These are phyloP conservation scores for Pelodytes ibericus DNA, from an alignment of 2,797 vertebrate species.

Conservation along the genomic window DNA sequence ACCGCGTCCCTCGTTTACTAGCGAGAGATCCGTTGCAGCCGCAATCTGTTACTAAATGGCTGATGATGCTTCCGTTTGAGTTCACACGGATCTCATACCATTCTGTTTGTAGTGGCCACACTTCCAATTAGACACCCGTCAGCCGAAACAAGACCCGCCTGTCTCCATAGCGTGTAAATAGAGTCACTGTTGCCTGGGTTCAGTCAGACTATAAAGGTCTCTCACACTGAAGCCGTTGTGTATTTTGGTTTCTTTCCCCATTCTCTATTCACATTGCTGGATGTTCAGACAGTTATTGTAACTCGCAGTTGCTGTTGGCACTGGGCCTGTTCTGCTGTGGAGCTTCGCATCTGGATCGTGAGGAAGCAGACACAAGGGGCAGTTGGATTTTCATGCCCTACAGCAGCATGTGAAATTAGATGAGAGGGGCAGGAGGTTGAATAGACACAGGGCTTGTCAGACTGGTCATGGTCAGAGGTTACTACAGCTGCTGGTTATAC, in stretches of 20 bases:
- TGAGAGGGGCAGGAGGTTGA: too few species aligned
- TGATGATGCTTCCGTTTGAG: too few species aligned
- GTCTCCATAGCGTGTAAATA: slow-evolving; percentile 8
- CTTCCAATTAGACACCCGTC: slow-evolving; percentile 52
- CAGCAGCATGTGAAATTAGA: too few species aligned
- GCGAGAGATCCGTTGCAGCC: too few species aligned
- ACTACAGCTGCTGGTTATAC: too few species aligned
- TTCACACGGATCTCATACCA: too few species aligned
- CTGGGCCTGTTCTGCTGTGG: slow-evolving; percentile 35
- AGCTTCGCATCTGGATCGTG: slow-evolving; percentile 37
- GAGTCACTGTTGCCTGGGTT: not conserved
- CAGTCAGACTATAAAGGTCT: slow-evolving; percentile 7
- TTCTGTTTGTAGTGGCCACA: slow-evolving; percentile 20
- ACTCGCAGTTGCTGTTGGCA: slow-evolving; percentile 51
- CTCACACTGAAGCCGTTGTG: slow-evolving; percentile 42
- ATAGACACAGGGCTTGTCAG: too few species aligned
- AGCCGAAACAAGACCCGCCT: slow-evolving; percentile 38
- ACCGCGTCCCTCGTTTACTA: too few species aligned
- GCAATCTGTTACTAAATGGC: too few species aligned
- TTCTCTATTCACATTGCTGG: slow-evolving; percentile 42
- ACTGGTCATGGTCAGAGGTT: too few species aligned
- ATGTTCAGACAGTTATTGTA: slow-evolving; percentile 9
- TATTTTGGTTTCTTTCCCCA: slow-evolving; percentile 18
- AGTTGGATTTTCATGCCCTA: too few species aligned
- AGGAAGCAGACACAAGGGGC: not conserved